Base-by-base conservation (phyloP, 2,797 vertebrate species). In the Fratercula arctica region DNA sequence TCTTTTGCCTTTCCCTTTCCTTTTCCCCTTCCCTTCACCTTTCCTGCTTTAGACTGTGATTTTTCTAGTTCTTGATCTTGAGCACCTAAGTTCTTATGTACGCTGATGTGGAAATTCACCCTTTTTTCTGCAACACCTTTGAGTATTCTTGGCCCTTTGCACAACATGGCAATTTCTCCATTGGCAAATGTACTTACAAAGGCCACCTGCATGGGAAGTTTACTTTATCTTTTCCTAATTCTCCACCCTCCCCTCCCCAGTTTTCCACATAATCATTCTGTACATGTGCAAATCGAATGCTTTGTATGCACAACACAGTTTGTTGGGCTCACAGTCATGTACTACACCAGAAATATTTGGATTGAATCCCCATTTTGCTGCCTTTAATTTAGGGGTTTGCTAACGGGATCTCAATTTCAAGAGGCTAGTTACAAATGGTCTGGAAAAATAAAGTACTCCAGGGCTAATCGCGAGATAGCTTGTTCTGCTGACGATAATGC, bases 371-470 rank as follows among this genome's bases (percentile, higher is more conserved):
- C 78, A 43, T 48, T 91, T 92, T 80, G 43, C 16, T 87, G 77
- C 56, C 63, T 90, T 25, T 41, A 91, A 95, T 95, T 89, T 70
- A 95, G n/a, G 74, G 21, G n/a, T 53, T 91, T 95, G 26, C 24
- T 77, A 77, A 57, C 48, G 84, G 63, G 48, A 91, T 79, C 59
- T 88, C 66, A 90, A 48, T 96, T 96, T 95, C 76, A 84, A 82
- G 76, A 41, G 13, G 75, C 66, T 96, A 95, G 95, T 96, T 95
- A 94, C 80, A 95, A 90, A 82, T 57, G 43, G 64, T 63, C 67
- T 87, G 60, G 80, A 92, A 94, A 93, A 95, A 90, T 89, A 72
- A 94, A 73, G 56, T 77, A 87, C 80, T 85, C 24, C 67, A 89
- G 63, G 67, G 63, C 80, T 92, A 95, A 93, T 87, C 23, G 2